These are phyloP conservation scores for Heterohyrax brucei DNA, from an alignment of 2,797 vertebrate species.

Conservation along the genomic window DNA sequence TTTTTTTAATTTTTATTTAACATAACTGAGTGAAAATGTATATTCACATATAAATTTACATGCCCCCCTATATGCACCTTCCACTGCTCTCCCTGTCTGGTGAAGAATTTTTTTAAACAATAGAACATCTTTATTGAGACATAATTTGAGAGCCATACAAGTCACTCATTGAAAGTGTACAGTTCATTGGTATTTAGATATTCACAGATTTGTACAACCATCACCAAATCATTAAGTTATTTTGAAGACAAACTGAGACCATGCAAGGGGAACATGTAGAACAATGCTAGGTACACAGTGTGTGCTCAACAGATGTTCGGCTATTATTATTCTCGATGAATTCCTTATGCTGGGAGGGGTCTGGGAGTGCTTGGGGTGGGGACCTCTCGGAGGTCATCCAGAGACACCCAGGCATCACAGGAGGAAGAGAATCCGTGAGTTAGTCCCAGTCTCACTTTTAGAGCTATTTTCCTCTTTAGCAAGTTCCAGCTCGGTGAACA, in stretches of 20 bases:
- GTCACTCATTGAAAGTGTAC: background rate
- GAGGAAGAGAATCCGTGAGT: background rate
- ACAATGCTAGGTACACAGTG: no score
- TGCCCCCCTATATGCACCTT: no score
- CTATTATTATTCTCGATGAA: background rate
- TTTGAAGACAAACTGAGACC: background rate
- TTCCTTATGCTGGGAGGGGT: background rate
- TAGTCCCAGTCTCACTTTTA: background rate
- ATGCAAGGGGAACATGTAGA: background rate
- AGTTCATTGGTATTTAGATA: background rate
- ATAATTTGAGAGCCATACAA: background rate
- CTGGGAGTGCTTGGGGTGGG: background rate
- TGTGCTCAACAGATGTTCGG: background rate
- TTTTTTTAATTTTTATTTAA: no score
- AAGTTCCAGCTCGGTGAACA: background rate
- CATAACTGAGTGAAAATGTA: no score
- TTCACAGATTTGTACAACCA: background rate
- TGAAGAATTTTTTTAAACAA: background rate
- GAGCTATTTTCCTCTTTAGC: background rate
- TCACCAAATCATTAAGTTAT: background rate
- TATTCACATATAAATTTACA: no score
- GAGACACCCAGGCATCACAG: background rate
- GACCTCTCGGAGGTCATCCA: background rate
- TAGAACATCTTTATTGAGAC: slow-evolving; percentile 11
- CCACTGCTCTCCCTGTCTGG: no score